Base-by-base conservation (phyloP, 2,797 vertebrate genomes). In the Anabas testudineus region DNA sequence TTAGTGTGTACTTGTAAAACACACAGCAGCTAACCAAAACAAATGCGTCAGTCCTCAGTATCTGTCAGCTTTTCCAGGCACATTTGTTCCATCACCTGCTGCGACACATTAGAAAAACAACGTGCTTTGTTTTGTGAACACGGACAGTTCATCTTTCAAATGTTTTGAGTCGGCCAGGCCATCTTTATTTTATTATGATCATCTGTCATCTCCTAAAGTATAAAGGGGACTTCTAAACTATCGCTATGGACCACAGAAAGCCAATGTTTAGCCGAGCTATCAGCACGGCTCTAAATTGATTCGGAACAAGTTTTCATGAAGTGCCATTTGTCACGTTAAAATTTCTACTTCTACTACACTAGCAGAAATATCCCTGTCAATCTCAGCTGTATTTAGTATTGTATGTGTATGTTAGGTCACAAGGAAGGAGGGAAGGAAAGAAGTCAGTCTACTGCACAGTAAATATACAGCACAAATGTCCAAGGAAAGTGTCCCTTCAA, bases 121-220 rank as follows among this genome's bases (percentile, higher is more conserved):
- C n/a, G 14, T 26, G 41, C 41, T 52, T 10, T 22, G 58, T 60
- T 72, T 51, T 43, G 39, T 28, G 37, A 43, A 30, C 12, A 45
- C 8, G n/a, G 39, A 68, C 49, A 26, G 12, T 68, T 73, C 62
- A 71, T 80, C 51, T 76, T 54, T 74, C 32, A 82, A 64, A 69
- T 61, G 43, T 51, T 57, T 62, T 12, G 28, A 26, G 30, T 53
- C 63, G 65, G 67, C 53, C 67, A n/a, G 30, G 65, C 5, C 47
- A 42, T 79, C 47, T 52, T 70, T 66, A 63, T 70, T 37, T 55
- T 64, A 47, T 75, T 65, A 8, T 30, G 18, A 56, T 45, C 39
- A 51, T 76, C 36, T 32, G 56, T 80, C 73, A 52, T 41, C 45
- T 65, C 19, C 12, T 39, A 37, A 54, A 49, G 41, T 26, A 63